Evolutionary conservation across 2,113 vertebrate genomes (phyloP), one percentile per base, ranked within the genome.

Genomic region (Labeo rohita): DNA sequence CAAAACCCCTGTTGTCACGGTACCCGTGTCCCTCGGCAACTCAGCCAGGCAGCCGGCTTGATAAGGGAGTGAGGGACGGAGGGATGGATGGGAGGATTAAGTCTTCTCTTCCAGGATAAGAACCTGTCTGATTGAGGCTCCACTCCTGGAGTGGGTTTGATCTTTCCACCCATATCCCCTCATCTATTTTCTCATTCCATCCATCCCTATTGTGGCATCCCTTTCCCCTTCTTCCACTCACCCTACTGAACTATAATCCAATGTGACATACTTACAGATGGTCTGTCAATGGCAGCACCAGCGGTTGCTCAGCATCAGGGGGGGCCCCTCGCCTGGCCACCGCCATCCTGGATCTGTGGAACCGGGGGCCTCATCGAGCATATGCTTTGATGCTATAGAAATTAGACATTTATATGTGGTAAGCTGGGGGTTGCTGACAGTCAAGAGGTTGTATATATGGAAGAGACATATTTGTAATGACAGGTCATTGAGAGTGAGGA

Each of bases 251-350:
- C 93, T 95, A 93, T 95, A 95, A 95, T 95, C 93, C 92, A 95
- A 95, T 93, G 92, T 95, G 94, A 95, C 95, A 96, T 94, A 96
- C 94, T 96, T 94, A 93, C 94, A 94, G 94, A 96, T 96, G 95
- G 59, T 76, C 66, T 88, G 66, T 88, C 66, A 84, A 43, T 80
- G 78, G 45, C 49, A 65, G 66, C 82, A 80, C 50, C 76, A 84
- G 52, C 68, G 59, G 50, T 72, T 86, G 47, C 66, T 61, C 16
- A 70, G 65, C 77, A 72, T 89, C 73, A 80, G 59, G 72, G 52
- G 52, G 89, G 88, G 85, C 83, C 82, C 84, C 85, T 95, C 95
- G 95, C 95, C 93, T 95, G 94, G 94, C 92, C 39, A 39, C 39
- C 90, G 75, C 85, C 80, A 63, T 82, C 34, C 61, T 91, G 72